Evolutionary conservation across 1,140 invertebrate genomes (phyloP), one percentile per base, ranked within the genome.

Genomic region (Capitella teleta): DNA sequence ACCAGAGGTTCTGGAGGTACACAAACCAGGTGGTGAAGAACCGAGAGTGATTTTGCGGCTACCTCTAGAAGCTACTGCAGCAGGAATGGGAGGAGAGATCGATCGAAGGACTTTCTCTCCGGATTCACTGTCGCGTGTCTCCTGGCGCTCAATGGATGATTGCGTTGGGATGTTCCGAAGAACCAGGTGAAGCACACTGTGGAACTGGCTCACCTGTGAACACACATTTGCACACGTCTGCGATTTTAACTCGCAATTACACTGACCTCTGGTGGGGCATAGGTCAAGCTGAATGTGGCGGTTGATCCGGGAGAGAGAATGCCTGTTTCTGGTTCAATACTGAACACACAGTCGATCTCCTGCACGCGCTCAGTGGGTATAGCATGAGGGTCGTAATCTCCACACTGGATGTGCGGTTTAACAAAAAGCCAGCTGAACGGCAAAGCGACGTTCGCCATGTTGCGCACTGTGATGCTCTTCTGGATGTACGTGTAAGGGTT

Each of bases 401-500:
- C 14, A 36, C 53, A 28, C 41, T 58, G 53, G 56, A 67, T 55
- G 38, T 64, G 58, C 4, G 68, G 68, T 45, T 70, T 70, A 25
- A 67, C 65, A 1, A 68, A 57, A 52, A 61, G 60, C 68, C 68
- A 70, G 38, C 64, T 57, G 55, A 66, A 70, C 12, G 64, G 68
- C 34, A 69, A 53, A 19, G 63, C 59, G 0, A 68, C 63, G 58
- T 68, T 30, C 30, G 12, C 24, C 24, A n/a, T 45, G 10, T 14
- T 4, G 30, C 32, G 25, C 1, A 70, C 52, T 10, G 49, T 56
- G 19, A 66, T 55, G 19, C 38, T 51, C 18, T 58, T 58, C 49
- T 70, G 64, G 6, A 60, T 63, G 58, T 69, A 70, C 3, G 68
- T 70, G 57, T 61, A 70, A 6, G 68, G 65, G 51, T 70, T 68